These are phyloP conservation scores for Python bivittatus DNA, from an alignment of 2,113 vertebrate genomes.

Conservation along the genomic window DNA sequence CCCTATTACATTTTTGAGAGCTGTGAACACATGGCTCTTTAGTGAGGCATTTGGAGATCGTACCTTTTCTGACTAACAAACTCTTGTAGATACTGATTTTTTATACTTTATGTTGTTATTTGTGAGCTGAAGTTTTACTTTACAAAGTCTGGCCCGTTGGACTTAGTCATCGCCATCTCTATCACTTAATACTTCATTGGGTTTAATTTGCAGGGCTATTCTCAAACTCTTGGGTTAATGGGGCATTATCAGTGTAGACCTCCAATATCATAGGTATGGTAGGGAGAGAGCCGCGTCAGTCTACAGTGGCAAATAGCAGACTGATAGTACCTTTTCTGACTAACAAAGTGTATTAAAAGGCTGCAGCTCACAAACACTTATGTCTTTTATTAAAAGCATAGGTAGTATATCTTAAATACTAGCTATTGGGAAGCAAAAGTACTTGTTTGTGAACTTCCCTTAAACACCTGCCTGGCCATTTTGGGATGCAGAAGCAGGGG, in stretches of 20 bases:
- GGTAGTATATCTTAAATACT: not conserved
- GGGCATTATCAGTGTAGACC: not conserved
- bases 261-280: not conserved
- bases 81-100: not conserved
- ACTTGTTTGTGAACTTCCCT: not conserved
- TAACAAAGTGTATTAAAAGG: not conserved
- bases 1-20: not conserved
- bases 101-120: not conserved
- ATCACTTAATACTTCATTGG: not conserved
- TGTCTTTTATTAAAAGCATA: not conserved
- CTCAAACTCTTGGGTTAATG: not conserved
- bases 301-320: not conserved
- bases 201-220: not conserved
- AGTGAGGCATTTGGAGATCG: not conserved
- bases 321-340: not conserved
- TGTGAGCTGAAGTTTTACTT: not conserved
- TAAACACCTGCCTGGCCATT: not conserved
- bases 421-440: not conserved
- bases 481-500: not conserved
- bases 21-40: not conserved
- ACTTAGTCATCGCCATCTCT: not conserved
- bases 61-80: too few species aligned
- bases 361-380: not conserved
- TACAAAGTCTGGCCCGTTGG: not conserved
- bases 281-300: not conserved